Evolutionary conservation across 2,888 invertebrate species (phyloP), one percentile per base, ranked within the genome.

Genomic region (Oligia strigilis): DNA sequence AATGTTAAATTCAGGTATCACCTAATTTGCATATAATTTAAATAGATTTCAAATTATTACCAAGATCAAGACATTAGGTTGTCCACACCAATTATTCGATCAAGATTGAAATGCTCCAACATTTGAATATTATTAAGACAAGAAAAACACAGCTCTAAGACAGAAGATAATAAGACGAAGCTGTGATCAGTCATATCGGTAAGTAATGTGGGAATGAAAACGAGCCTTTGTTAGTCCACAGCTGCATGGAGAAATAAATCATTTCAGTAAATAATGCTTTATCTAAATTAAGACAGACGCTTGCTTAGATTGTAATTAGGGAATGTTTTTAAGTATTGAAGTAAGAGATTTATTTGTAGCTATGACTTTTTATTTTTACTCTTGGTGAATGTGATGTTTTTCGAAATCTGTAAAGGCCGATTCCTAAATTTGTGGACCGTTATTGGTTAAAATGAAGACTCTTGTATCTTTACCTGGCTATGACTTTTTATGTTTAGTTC

Each of bases 161-260:
- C 84, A 84, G 82, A 87, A 90, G 90, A 87, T 87, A 78, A 83
- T 82, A 91, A 90, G 92, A 92, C 90, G 91, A 89, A 89, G 90
- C 85, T 88, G 89, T 90, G 91, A 95, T 95, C 95, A 93, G 92
- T 95, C 95, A 95, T 94, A 93, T 93, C 92, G 90, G 88, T 95
- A 95, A 95, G 93, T 94, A 94, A 95, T 95, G 95, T 96, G 96
- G 94, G 95, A 96, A 96, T 92, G 93, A 84, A 89, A 84, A 84
- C 86, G 77, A 81, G 89, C 88, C 92, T 94, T 94, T 94, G 94
- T 94, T 91, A 87, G 89, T 43, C 91, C 70, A 89, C 94, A 94
- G 94, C 94, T 95, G 95, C 93, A 94, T 90, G 88, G 89, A 92
- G 92, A 88, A 91, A 95, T 96, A 95, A 95, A 96, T 96, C 95